These are phyloP conservation scores for Sepioteuthis lessoniana DNA, from an alignment of 2,888 invertebrate genomes.

Conservation along the genomic window DNA sequence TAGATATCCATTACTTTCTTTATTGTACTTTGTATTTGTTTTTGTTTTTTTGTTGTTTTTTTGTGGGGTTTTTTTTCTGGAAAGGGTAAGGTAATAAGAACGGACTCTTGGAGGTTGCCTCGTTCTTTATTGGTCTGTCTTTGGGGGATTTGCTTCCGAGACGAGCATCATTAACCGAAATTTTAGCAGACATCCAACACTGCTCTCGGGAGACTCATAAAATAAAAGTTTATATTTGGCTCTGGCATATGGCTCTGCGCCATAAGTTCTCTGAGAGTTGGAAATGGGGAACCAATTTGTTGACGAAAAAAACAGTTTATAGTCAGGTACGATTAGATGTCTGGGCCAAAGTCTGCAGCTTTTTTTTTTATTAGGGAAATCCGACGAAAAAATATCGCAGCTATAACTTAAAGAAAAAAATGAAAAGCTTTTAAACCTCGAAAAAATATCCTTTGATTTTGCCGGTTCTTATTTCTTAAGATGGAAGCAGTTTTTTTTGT, in stretches of 20 bases:
- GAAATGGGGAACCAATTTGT: not conserved
- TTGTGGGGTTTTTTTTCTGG: not conserved
- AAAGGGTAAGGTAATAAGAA: not conserved
- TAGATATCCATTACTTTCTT: not conserved
- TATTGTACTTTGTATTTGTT: not conserved
- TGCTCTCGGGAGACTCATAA: not conserved
- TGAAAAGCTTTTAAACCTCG: not conserved
- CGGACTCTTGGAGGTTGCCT: not conserved
- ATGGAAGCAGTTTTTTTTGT: not conserved
- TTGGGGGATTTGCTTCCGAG: conserved; percentile 33
- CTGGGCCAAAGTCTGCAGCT: not conserved
- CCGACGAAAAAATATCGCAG: not conserved
- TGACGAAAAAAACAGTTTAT: not conserved
- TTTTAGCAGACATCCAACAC: conserved; percentile 8
- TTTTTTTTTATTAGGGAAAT: conserved; percentile 21
- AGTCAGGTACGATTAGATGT: not conserved
- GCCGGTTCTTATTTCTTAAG: not conserved
- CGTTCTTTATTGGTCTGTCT: not conserved
- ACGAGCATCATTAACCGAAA: not conserved
- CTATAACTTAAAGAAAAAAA: not conserved
- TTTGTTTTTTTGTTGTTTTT: too few species aligned
- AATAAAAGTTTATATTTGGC: conserved; percentile 13
- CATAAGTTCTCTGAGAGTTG: not conserved
- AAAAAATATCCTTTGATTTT: not conserved
- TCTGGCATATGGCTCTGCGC: not conserved